These are phyloP conservation scores for Macquaria ambigua DNA, from an alignment of 2,113 vertebrate genomes.

Conservation along the genomic window DNA sequence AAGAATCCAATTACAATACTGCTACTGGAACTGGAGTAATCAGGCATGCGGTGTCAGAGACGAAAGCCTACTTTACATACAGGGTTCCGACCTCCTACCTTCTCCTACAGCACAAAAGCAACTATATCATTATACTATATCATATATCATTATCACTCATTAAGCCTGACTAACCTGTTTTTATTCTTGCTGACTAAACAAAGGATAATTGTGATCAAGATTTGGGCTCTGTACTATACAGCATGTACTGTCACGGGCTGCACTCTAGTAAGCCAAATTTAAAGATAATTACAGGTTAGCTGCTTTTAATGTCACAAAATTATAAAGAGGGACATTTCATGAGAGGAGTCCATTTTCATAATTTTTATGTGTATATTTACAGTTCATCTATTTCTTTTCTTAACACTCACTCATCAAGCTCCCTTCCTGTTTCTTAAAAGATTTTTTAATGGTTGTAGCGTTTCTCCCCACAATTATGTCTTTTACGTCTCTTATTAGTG, in stretches of 20 bases:
- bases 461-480: not conserved
- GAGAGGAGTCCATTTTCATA: not conserved
- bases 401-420: not conserved
- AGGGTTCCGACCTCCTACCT: conserved; percentile 13
- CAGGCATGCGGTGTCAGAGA: conserved; percentile 25
- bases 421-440: not conserved
- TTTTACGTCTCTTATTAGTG: not conserved
- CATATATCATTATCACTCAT: conserved; percentile 71
- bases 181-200: conserved; percentile 59
- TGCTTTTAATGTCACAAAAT: conserved; percentile 43
- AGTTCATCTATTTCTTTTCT: not conserved
- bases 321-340: not conserved
- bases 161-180: conserved; percentile 59
- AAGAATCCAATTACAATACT: conserved; percentile 50
- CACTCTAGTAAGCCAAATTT: conserved; percentile 33
- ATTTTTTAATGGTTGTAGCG: not conserved
- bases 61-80: conserved; percentile 24
- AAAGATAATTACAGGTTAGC: conserved; percentile 47
- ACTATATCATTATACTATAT: conserved; percentile 70
- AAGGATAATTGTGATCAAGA: conserved; percentile 60
- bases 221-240: conserved; percentile 35
- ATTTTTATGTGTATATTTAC: conserved; percentile 2
- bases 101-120: conserved; percentile 9
- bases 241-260: conserved; percentile 23
- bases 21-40: conserved; percentile 49